Base-by-base conservation (phyloP, 2,888 invertebrate species). In the Axea sp. region DNA sequence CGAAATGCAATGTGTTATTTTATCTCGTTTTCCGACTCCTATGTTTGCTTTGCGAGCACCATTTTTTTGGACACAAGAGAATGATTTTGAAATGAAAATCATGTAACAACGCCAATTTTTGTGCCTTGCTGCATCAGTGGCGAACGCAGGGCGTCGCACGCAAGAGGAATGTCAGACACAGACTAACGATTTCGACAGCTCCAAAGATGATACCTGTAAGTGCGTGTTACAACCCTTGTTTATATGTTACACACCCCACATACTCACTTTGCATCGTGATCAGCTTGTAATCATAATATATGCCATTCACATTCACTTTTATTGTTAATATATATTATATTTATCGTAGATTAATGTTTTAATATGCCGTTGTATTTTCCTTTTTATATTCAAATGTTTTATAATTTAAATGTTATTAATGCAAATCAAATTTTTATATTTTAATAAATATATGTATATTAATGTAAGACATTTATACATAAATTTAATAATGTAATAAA, bases 101-200 rank as follows among this genome's bases (percentile, higher is more conserved):
- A 68, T 73, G 77, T 83, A 82, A 82, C 77, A 71, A 59, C 78
- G 78, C 76, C 79, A 73, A 79, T 81, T 82, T 83, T 83, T 82
- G 78, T 83, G 80, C 82, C 81, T 84, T 84, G 83, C 83, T 80
- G 83, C 82, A 79, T 78, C 82, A 77, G 76, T 76, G 81, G 76
- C 78, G 77, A 81, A 81, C 76, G 81, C 83, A 81, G 83, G 81
- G 64, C 82, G 82, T 75, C 82, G 81, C 77, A 78, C 80, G 79
- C 84, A 82, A 78, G 84, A 84, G 80, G 84, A 84, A 65, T 83
- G 78, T 74, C 83, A 82, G 75, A 84, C 82, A 73, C 84, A 83
- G 78, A 83, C 83, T 76, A 84, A 81, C 76, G 81, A 82, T 78
- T 77, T 82, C 83, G 84, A 83, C 78, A 82, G 81, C 80, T 82